Conservation (phyloP, 2,113 vertebrate genomes). For the Pholis gunnellus region DNA sequence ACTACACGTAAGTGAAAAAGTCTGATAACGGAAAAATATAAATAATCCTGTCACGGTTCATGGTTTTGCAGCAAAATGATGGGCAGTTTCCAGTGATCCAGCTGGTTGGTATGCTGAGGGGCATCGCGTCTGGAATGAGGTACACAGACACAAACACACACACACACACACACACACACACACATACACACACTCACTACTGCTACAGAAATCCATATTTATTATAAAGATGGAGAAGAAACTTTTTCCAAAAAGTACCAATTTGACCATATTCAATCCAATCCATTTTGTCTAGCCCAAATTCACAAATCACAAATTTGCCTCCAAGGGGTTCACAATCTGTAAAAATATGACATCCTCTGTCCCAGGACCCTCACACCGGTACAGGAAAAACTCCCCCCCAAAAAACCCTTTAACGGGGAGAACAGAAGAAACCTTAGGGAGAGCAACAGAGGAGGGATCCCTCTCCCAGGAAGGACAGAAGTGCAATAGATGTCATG, state of each 20-base stretch:
- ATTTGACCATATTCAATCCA: not conserved
- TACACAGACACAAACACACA: conserved; percentile 45
- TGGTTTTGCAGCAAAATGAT: conserved; percentile 91
- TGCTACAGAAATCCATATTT: conserved; percentile 31
- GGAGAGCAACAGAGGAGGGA: too few species aligned
- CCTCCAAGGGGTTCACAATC: too few species aligned
- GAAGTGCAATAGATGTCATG: too few species aligned
- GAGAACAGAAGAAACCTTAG: too few species aligned
- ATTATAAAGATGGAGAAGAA: conserved; percentile 25
- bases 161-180: conserved; percentile 33
- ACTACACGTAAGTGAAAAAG: conserved; percentile 21
- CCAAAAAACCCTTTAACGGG: too few species aligned
- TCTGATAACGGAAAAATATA: conserved; percentile 39
- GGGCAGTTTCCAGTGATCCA: conserved; percentile 98
- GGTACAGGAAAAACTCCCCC: too few species aligned
- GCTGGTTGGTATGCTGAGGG: conserved; percentile 96
- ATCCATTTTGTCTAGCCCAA: too few species aligned
- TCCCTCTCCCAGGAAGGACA: too few species aligned
- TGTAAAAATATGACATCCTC: too few species aligned
- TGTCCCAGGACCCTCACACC: too few species aligned
- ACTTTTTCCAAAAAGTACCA: conserved; percentile 23
- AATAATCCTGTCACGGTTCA: conserved; percentile 45
- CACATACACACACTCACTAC: conserved; percentile 20
- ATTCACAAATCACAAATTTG: too few species aligned
- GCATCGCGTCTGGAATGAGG: conserved; percentile 97